phyloP scores from a whole-genome alignment of 2,888 invertebrate genomes.

The Acleris laterana region DNA sequence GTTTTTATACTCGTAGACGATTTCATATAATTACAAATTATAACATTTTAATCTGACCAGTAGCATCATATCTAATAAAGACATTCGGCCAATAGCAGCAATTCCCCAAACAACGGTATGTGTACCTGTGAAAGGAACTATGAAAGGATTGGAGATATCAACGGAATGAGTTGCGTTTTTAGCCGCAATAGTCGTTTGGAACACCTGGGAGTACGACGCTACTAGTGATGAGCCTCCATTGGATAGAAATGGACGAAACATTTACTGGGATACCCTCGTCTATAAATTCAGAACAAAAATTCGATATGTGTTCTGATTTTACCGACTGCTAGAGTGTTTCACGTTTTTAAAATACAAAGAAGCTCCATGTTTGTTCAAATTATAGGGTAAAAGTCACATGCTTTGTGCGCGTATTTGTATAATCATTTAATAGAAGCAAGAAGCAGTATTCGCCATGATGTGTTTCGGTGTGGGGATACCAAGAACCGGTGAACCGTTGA shows the following conservation, averaged over 20 bases:
- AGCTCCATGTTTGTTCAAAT: no score
- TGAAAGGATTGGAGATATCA: slow-evolving; percentile 51
- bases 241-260: neutral
- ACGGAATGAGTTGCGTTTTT: slow-evolving; percentile 58
- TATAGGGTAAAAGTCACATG: no score
- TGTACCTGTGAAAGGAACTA: slow-evolving; percentile 38
- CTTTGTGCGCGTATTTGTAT: no score
- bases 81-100: slow-evolving; percentile 7
- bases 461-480: no score
- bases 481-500: no score
- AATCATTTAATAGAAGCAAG: no score
- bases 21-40: no score
- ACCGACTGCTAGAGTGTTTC: neutral
- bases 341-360: no score
- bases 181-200: slow-evolving; percentile 56
- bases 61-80: slow-evolving; percentile 6
- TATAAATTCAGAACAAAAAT: neutral
- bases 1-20: no score
- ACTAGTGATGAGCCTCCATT: slow-evolving; percentile 16
- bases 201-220: slow-evolving; percentile 53
- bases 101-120: slow-evolving; percentile 25
- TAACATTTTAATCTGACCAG: neutral
- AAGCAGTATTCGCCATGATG: no score
- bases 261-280: neutral
- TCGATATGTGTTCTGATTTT: neutral